Percentiles rank a stretch among this genome's conserved stretches.
These are phyloP conservation scores for Margaritifera margaritifera DNA, from an alignment of 2,888 invertebrate genomes.

Conservation along the genomic window DNA sequence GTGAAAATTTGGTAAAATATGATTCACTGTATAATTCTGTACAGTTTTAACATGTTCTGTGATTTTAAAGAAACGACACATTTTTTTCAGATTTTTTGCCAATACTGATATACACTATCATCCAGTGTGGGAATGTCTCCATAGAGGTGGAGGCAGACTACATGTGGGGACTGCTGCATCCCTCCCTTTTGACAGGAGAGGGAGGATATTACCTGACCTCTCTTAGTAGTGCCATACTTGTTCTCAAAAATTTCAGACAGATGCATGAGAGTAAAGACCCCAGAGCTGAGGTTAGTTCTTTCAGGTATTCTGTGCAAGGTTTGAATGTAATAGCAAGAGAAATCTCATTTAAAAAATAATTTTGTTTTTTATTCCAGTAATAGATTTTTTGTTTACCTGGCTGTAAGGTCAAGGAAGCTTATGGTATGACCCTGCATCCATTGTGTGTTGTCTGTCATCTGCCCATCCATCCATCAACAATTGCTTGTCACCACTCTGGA, in stretches of 20 bases:
- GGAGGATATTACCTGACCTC: conserved; percentile 96
- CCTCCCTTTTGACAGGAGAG: conserved; percentile 91
- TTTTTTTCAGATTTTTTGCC: conserved; percentile 85
- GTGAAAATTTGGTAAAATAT: neutral
- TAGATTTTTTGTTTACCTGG: neutral
- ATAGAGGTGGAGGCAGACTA: conserved; percentile 96
- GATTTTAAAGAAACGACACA: neutral
- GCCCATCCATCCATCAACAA: too few species aligned
- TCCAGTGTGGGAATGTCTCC: conserved; percentile 89
- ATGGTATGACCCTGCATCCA: neutral
- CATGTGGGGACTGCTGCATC: conserved; percentile 94
- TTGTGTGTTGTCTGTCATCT: neutral
- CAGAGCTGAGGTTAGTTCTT: conserved; percentile 47
- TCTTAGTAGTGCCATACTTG: conserved; percentile 92
- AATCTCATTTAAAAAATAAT: neutral
- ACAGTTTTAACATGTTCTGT: conserved; percentile 1
- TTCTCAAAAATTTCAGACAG: conserved; percentile 81
- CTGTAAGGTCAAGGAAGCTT: neutral
- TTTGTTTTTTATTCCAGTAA: neutral
- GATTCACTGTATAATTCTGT: neutral
- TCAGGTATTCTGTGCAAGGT: neutral
- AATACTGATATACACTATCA: conserved; percentile 91
- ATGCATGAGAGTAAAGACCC: conserved; percentile 54
- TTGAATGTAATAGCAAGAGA: neutral
- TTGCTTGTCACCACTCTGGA: too few species aligned